A percentile compares a stretch with the other conserved stretches of the same genome.
These are phyloP conservation scores for Strigops habroptila DNA, from an alignment of 2,113 vertebrate genomes.

Conservation along the genomic window DNA sequence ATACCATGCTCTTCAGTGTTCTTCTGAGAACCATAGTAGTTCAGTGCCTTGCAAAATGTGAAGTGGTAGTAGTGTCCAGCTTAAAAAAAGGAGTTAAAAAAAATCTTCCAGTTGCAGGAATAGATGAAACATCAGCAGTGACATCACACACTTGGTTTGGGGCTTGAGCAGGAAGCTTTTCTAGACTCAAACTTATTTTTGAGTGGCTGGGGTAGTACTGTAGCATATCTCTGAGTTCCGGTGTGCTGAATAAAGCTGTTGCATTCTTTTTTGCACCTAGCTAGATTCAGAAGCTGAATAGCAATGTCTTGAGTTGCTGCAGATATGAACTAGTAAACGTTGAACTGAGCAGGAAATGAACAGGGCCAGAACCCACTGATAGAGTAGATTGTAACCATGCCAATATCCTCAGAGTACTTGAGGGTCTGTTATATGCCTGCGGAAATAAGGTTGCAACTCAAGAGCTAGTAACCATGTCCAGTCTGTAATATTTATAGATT, in stretches of 20 bases:
- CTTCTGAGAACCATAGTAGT: not conserved
- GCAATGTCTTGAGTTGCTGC: not conserved
- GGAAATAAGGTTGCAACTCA: not conserved
- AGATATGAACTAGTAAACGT: not conserved
- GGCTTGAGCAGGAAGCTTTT: not conserved
- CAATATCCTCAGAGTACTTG: not conserved
- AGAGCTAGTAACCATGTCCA: not conserved
- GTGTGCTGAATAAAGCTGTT: not conserved
- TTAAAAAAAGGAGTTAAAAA: not conserved
- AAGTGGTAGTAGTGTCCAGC: not conserved
- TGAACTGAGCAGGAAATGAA: not conserved
- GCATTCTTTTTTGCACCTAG: not conserved
- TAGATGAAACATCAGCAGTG: not conserved
- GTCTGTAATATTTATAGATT: not conserved
- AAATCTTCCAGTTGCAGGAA: not conserved
- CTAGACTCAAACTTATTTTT: not conserved
- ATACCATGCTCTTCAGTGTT: not conserved
- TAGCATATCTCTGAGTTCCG: not conserved
- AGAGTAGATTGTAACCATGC: not conserved
- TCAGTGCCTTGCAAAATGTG: not conserved
- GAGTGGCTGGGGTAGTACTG: not conserved
- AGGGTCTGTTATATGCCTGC: not conserved
- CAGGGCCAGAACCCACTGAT: not conserved
- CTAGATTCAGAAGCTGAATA: not conserved
- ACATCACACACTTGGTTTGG: not conserved